Base-by-base conservation (phyloP, 2,888 invertebrate genomes). In the Heliconius aoede region DNA sequence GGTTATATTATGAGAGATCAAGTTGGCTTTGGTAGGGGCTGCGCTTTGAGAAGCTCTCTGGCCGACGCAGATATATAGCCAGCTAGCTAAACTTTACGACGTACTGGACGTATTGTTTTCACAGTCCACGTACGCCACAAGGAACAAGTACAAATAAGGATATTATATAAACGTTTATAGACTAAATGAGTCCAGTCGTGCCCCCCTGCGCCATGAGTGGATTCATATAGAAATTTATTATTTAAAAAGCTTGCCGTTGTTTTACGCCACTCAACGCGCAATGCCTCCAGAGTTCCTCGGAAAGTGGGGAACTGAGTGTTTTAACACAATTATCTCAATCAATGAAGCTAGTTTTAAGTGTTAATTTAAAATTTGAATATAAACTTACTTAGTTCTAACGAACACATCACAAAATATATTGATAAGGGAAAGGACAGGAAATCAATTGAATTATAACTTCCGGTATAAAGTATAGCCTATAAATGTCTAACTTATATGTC, bases 21-120 rank as follows among this genome's bases (percentile, higher is more conserved):
- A 76, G 71, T 18, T 69, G 62, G 73, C 46, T 76, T 73, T 69
- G 75, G 58, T 69, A 64, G 55, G 72, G 71, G 69, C 62, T 62
- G 75, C 69, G 60, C 68, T 78, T 69, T 40, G 61, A 75, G 69
- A 69, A 76, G 68, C 72, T 68, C n/a, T n/a, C 76, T 58, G 55
- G 72, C 64, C 73, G 36, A 69, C 26, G 67, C 72, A 73, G 65
- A 78, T 76, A 76, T 78, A 78, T 73, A 64, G 76, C 64, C 58
- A 65, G 73, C 73, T 76, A 64, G 75, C 64, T 69, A 73, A 76
- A 78, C 73, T 75, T 75, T 61, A 8, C 64, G 73, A 68, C 55
- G 62, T 71, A 62, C 73, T 58, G 13, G 24, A 58, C 13, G n/a
- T 58, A 58, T 58, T 58, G 24, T n/a, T 24, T 24, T 55, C 21